Percentiles rank a stretch among this genome's conserved stretches.
Evolutionary conservation across 1,140 invertebrate genomes (phyloP).

Genomic region (Leptestheria dahalacensis): DNA sequence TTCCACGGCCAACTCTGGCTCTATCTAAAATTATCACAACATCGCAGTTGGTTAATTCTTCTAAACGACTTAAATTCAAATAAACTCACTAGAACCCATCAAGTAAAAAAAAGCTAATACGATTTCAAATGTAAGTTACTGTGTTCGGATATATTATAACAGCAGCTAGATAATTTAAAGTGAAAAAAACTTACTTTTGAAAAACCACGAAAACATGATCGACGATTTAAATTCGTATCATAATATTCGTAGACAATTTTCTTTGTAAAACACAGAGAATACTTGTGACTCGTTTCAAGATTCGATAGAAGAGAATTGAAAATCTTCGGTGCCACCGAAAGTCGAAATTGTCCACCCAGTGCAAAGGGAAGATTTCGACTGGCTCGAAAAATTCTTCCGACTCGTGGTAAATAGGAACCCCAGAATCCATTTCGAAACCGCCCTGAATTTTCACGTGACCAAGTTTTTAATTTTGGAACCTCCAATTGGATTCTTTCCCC

Average conservation of each 20-base stretch:
- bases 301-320: neutral
- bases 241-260: neutral
- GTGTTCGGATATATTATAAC: too few species aligned
- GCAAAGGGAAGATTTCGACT: constrained; percentile 13
- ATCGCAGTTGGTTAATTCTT: too few species aligned
- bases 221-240: neutral
- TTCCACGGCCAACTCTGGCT: too few species aligned
- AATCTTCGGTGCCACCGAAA: neutral
- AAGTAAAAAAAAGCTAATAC: neutral
- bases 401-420: neutral
- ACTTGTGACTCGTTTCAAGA: neutral
- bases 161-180: neutral
- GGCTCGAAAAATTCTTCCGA: neutral
- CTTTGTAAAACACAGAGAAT: neutral
- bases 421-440: neutral
- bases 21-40: too few species aligned
- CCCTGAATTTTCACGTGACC: neutral
- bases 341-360: constrained; percentile 10
- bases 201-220: constrained; percentile 11
- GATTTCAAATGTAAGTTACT: too few species aligned
- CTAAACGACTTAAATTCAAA: neutral
- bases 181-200: neutral
- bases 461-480: neutral
- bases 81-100: neutral
- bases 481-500: too few species aligned